These are phyloP conservation scores for Hemiscyllium ocellatum DNA, from an alignment of 2,113 vertebrate genomes.

Conservation along the genomic window DNA sequence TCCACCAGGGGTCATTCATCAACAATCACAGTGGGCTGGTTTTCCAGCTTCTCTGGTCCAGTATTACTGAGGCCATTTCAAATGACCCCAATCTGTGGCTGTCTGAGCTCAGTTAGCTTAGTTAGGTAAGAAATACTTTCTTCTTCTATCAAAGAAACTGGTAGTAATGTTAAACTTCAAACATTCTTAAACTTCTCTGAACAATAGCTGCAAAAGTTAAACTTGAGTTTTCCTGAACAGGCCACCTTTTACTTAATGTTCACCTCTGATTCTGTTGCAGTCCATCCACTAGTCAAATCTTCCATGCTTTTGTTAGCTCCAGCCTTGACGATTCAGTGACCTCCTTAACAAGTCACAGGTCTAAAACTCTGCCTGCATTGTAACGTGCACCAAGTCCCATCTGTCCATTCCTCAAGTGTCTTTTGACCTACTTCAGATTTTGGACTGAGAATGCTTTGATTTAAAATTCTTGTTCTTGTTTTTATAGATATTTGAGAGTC, in stretches of 20 bases:
- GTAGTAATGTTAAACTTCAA: background rate
- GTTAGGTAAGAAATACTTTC: background rate
- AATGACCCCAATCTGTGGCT: background rate
- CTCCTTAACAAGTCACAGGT: background rate
- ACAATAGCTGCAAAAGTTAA: background rate
- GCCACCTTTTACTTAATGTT: background rate
- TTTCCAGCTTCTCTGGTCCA: background rate
- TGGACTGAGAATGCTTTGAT: background rate
- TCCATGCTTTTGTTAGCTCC: background rate
- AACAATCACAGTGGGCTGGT: background rate
- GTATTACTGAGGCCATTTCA: background rate
- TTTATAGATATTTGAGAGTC: background rate
- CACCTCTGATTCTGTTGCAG: background rate
- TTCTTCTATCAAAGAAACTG: background rate
- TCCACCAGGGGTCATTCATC: background rate
- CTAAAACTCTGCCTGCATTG: background rate
- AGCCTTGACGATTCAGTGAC: background rate
- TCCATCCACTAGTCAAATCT: background rate
- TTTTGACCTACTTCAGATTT: background rate
- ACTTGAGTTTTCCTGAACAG: background rate
- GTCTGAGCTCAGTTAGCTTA: background rate
- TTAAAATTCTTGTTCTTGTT: background rate
- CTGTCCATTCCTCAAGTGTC: too few species aligned
- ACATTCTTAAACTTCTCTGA: background rate
- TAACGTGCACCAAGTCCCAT: background rate